These are phyloP conservation scores for Saxicola maurus DNA, from an alignment of 2,797 vertebrate genomes.

Conservation along the genomic window DNA sequence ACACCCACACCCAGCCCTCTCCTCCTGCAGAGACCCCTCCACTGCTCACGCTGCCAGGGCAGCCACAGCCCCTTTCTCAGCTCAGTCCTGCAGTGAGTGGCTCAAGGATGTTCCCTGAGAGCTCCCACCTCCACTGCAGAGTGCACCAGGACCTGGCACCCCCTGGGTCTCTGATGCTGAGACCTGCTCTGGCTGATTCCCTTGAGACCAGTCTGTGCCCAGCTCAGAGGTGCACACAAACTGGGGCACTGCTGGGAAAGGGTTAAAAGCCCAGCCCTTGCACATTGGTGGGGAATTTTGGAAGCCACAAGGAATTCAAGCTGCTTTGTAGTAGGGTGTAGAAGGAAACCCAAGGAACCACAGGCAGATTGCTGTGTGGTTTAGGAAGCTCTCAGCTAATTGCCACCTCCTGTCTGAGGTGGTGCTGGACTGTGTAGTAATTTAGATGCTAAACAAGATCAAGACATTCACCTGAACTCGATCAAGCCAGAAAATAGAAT, in stretches of 20 bases:
- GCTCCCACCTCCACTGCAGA: not conserved
- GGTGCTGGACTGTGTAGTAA: not conserved
- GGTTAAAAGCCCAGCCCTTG: not conserved
- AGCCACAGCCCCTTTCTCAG: rapidly evolving
- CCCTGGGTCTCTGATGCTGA: not conserved
- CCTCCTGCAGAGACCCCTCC: not conserved
- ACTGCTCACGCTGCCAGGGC: rapidly evolving
- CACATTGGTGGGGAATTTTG: not conserved
- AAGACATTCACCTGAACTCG: not conserved
- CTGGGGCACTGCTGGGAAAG: not conserved
- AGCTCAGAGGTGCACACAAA: not conserved
- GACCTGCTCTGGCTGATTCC: not conserved
- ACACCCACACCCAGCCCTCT: not conserved
- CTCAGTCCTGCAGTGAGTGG: not conserved
- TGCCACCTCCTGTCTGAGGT: not conserved
- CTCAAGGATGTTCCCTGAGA: not conserved
- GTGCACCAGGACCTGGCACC: not conserved
- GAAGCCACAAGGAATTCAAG: not conserved
- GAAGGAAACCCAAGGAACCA: not conserved
- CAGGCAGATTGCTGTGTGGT: not conserved
- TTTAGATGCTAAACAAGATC: slow-evolving; percentile 3
- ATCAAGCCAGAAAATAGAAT: not conserved
- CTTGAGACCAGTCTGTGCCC: not conserved
- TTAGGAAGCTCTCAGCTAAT: not conserved
- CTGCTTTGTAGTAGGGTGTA: not conserved